phyloP scores from a whole-genome alignment of 2,888 invertebrate species.

The Perizoma flavofasciatum region DNA sequence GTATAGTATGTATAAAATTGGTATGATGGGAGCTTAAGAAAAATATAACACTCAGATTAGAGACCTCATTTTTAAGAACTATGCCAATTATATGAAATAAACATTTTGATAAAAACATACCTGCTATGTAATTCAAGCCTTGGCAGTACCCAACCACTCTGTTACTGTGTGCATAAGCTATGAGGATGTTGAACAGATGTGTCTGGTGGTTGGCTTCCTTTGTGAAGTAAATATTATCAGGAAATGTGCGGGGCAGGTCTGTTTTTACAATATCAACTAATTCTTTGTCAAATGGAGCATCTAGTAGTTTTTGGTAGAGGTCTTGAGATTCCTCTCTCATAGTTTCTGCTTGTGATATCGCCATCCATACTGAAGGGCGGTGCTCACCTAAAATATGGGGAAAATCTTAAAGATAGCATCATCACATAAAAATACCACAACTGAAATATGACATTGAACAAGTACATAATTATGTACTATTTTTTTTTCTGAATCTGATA shows the following conservation, averaged over 20 bases:
- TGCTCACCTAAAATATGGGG: slow-evolving; percentile 72
- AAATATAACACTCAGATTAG: no score
- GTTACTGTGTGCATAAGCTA: slow-evolving; percentile 95
- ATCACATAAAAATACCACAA: no score
- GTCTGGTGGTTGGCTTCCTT: slow-evolving; percentile 88
- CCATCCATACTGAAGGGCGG: slow-evolving; percentile 91
- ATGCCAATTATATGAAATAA: neutral
- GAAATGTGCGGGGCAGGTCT: slow-evolving; percentile 96
- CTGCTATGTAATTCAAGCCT: slow-evolving; percentile 96
- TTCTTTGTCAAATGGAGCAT: slow-evolving; percentile 87
- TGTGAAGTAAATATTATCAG: slow-evolving; percentile 96
- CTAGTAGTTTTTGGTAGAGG: slow-evolving; percentile 87
- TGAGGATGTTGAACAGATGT: slow-evolving; percentile 92
- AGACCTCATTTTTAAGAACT: no score
- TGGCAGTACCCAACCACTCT: slow-evolving; percentile 96
- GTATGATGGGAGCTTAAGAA: no score
- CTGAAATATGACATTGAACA: no score
- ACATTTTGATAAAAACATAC: slow-evolving; percentile 54
- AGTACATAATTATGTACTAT: no score
- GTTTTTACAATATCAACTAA: slow-evolving; percentile 92
- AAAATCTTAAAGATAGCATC: no score
- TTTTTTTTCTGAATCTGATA: no score
- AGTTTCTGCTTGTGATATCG: slow-evolving; percentile 91
- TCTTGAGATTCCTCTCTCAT: slow-evolving; percentile 86
- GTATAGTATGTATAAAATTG: no score